phyloP scores from a whole-genome alignment of 2,113 vertebrate genomes.

The Galbula dea region DNA sequence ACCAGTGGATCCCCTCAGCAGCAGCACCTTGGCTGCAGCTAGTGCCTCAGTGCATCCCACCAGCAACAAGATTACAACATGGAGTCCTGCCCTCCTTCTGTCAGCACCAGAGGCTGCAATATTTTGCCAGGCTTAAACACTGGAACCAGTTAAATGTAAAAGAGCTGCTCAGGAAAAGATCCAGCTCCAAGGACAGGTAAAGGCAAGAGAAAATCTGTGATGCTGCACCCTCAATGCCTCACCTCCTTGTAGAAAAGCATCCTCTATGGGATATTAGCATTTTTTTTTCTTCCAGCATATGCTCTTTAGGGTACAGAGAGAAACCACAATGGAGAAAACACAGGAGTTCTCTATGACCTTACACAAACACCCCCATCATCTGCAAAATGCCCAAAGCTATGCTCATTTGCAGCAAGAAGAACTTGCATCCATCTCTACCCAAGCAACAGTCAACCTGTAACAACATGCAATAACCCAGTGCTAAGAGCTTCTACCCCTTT shows the following conservation, averaged over 20 bases:
- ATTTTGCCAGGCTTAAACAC: not conserved
- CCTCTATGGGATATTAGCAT: not conserved
- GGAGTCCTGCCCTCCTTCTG: not conserved
- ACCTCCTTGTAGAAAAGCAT: not conserved
- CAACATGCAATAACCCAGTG: accelerated
- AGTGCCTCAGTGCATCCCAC: accelerated
- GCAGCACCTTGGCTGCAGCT: not conserved
- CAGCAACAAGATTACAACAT: not conserved
- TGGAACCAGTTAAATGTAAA: not conserved
- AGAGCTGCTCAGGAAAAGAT: not conserved
- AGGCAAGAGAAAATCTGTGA: not conserved
- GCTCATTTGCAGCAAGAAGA: not conserved
- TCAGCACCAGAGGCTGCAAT: not conserved
- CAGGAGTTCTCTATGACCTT: accelerated
- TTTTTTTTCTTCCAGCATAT: not conserved
- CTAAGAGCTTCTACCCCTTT: no score
- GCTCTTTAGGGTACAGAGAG: not conserved
- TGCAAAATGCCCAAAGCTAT: accelerated
- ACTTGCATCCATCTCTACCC: accelerated
- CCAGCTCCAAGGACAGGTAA: not conserved
- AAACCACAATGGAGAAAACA: not conserved
- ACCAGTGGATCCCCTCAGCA: not conserved
- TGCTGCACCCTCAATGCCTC: accelerated
- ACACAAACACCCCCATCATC: accelerated
- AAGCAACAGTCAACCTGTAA: accelerated